Percentiles rank a stretch among this genome's conserved stretches.
Evolutionary conservation across 1,140 invertebrate genomes (phyloP).

Genomic region (Aricia agestis): DNA sequence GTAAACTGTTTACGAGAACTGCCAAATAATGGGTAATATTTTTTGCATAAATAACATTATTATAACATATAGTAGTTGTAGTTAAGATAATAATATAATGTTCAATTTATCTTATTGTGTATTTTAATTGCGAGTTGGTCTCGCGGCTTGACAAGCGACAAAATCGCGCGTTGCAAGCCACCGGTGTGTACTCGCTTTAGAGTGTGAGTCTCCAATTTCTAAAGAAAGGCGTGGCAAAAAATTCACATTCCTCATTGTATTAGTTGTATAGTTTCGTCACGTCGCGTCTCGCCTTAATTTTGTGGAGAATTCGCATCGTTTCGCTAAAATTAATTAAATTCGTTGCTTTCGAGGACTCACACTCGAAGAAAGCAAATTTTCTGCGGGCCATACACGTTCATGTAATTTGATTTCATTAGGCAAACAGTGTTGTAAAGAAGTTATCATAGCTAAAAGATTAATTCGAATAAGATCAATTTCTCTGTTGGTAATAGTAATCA

Average conservation of each 20-base stretch:
- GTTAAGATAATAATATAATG: background rate
- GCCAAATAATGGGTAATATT: conserved; percentile 5
- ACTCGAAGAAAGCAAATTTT: background rate
- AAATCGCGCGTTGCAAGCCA: background rate
- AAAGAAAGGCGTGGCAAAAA: background rate
- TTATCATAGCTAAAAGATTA: too few species aligned
- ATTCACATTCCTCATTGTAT: background rate
- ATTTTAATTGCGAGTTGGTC: background rate
- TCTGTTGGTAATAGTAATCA: too few species aligned
- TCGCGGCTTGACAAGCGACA: background rate
- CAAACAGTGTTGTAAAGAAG: too few species aligned
- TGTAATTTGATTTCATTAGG: background rate
- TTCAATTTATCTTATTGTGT: background rate
- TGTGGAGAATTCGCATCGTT: background rate
- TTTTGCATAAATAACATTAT: background rate
- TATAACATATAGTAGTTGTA: background rate
- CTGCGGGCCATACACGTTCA: background rate
- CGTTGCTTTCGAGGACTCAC: background rate
- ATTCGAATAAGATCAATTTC: too few species aligned
- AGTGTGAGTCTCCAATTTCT: background rate
- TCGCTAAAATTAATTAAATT: background rate
- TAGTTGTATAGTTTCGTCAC: background rate
- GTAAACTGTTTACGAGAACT: background rate
- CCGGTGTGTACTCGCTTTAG: background rate
- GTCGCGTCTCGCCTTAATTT: background rate